phyloP scores from a whole-genome alignment of 2,888 invertebrate genomes.

The Liposcelis brunnea region DNA sequence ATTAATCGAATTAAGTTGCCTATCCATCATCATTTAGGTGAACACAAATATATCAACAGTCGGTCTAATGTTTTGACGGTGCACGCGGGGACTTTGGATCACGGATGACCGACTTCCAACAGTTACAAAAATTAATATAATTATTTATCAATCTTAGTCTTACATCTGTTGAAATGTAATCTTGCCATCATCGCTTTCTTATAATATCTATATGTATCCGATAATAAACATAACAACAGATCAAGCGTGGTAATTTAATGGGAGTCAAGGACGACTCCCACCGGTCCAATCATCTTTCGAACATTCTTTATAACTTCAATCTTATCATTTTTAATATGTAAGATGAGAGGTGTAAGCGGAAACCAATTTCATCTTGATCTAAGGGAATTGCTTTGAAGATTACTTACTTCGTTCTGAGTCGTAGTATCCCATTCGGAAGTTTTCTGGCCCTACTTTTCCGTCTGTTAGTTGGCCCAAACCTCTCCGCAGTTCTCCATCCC shows the following conservation, averaged over 20 bases:
- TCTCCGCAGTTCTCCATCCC: conserved; percentile 53
- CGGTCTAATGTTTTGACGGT: not conserved
- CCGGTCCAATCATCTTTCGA: conserved; percentile 1
- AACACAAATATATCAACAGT: conserved; percentile 1
- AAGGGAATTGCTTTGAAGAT: too few relatives aligned
- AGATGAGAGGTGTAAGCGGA: too few relatives aligned
- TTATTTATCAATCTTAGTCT: too few relatives aligned
- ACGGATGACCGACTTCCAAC: too few relatives aligned
- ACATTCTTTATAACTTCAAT: not conserved
- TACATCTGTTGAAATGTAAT: too few relatives aligned
- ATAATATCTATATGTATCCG: too few relatives aligned
- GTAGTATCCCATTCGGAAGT: conserved; percentile 47
- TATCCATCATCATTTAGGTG: not conserved
- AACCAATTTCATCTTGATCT: too few relatives aligned
- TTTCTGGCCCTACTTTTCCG: conserved; percentile 59
- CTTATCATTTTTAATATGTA: not conserved
- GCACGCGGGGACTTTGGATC: too few relatives aligned
- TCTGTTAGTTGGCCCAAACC: conserved; percentile 77
- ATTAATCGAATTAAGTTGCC: not conserved
- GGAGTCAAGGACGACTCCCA: not conserved
- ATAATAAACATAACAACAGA: too few relatives aligned
- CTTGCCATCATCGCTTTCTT: too few relatives aligned
- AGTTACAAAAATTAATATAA: too few relatives aligned
- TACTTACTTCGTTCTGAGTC: conserved; percentile 32
- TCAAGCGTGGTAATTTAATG: too few relatives aligned